Base-by-base conservation (phyloP, 2,113 vertebrate genomes). In the Ceyx cyanopectus region DNA sequence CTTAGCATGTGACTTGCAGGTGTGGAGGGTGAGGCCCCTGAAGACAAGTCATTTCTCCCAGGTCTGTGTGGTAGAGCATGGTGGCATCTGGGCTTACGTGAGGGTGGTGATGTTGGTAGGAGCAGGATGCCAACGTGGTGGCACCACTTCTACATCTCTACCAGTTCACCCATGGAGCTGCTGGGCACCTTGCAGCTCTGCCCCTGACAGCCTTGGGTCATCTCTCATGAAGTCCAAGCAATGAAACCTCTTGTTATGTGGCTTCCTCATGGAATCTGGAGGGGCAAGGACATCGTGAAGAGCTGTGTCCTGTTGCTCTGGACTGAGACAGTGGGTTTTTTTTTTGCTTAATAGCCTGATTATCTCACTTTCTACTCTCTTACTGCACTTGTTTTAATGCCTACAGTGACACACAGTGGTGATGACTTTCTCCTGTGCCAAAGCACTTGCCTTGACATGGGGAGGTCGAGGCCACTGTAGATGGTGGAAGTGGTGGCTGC, bases 351-450 rank as follows among this genome's bases (percentile, higher is more conserved):
- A 85, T 20, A 81, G 48, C 50, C 70, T 9, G 10, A 50, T 66
- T 46, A 77, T 66, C 86, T 72, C 69, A 2, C 30, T 51, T 68
- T 79, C 70, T 85, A 73, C 80, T 20, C 32, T 86, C 74, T 54
- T 62, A 5, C 43, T 58, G 50, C 40, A 63, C 45, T 51, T 78
- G 92, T 96, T 96, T 48, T 23, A 94, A 56, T 96, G 96, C 95
- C 89, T 96, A 87, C 87, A 96, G 96, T 96, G 96, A 96, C 96
- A 96, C 96, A 95, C 94, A 96, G 96, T 96, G 96, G 96, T 89
- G 95, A 82, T 45, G 87, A 76, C 89, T 45, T 75, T 92, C 84
- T 85, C 87, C 86, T n/a, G 74, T 94, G 95, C 86, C 90, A 88
- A 75, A 67, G 81, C 60, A 2, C 65, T 74, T 22, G 77, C 60